Percentiles rank a stretch among this genome's conserved stretches.
These are phyloP conservation scores for Peucedramus taeniatus DNA, from an alignment of 2,113 vertebrate species.

Conservation along the genomic window DNA sequence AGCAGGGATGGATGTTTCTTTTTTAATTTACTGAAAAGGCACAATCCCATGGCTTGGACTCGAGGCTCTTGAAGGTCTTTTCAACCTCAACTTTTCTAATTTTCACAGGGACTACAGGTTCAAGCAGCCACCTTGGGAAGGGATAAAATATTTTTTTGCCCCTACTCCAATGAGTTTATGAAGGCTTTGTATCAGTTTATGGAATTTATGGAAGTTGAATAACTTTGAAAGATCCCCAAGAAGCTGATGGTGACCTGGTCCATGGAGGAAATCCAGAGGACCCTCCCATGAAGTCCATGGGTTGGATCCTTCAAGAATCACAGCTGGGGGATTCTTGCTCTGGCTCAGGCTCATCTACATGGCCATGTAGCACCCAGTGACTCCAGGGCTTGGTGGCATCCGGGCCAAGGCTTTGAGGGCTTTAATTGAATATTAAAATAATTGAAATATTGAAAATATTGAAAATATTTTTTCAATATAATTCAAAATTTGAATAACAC, in stretches of 20 bases:
- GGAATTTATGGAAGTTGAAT: too few relatives aligned
- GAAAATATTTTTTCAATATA: too few relatives aligned
- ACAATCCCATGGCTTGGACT: neutral
- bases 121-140: neutral
- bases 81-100: neutral
- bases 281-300: neutral
- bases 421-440: too few relatives aligned
- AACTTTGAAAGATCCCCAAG: accelerated
- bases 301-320: neutral
- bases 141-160: accelerated
- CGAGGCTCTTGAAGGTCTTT: neutral
- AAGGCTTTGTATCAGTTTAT: neutral
- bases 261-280: neutral
- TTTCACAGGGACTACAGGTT: neutral
- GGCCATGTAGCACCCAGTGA: neutral
- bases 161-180: neutral
- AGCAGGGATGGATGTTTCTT: neutral
- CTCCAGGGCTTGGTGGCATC: neutral
- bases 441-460: too few relatives aligned
- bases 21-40: constrained; percentile 40
- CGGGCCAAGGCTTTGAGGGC: neutral
- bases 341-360: neutral
- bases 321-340: neutral
- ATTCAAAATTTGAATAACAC: too few relatives aligned
- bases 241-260: neutral